Percentiles rank a stretch among this genome's conserved stretches.
These are phyloP conservation scores for Deilephila porcellus DNA, from an alignment of 2,888 invertebrate genomes.

Conservation along the genomic window DNA sequence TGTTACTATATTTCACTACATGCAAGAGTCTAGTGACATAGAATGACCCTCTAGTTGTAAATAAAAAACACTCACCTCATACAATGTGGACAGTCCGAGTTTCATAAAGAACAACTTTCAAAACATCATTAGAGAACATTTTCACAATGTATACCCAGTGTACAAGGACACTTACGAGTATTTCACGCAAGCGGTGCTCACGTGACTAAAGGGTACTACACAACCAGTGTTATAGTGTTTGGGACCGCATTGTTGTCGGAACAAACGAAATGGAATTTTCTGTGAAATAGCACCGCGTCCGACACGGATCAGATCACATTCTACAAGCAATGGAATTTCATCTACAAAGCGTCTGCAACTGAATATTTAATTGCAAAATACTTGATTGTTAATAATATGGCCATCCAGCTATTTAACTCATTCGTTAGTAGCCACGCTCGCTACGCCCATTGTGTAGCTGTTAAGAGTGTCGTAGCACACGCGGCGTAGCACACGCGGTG, in stretches of 20 bases:
- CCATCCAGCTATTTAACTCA: neutral
- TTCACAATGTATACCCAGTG: neutral
- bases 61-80: neutral
- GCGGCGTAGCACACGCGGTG: neutral
- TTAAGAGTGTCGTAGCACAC: neutral
- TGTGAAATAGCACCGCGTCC: neutral
- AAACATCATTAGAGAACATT: neutral
- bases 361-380: neutral
- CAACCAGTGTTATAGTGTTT: neutral
- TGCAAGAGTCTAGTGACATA: no score
- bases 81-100: neutral
- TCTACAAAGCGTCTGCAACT: neutral
- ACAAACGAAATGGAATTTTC: constrained; percentile 28
- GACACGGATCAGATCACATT: constrained; percentile 4
- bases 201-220: neutral
- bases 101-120: neutral
- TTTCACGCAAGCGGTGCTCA: neutral
- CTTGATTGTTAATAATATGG: neutral
- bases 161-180: neutral
- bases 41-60: neutral
- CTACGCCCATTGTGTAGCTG: neutral
- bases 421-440: neutral
- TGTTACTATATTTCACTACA: no score
- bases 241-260: constrained; percentile 11
- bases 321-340: no score